These are phyloP conservation scores for Dendrolimus pini DNA, from an alignment of 2,888 invertebrate species.

Conservation along the genomic window DNA sequence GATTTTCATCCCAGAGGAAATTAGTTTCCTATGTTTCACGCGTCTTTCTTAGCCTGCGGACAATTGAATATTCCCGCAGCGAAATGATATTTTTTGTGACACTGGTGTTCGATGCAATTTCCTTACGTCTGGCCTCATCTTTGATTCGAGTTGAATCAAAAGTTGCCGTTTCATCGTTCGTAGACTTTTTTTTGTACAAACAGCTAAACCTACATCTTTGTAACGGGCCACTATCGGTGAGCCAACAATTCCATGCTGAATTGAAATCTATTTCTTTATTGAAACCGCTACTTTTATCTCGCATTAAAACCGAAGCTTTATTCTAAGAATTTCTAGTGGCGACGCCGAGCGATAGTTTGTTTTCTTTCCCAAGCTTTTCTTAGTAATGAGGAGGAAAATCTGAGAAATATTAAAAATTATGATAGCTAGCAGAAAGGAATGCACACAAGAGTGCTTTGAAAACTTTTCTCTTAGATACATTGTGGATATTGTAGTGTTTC, in stretches of 20 bases:
- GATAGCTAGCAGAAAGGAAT: too few relatives aligned
- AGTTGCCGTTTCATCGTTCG: conserved; percentile 21
- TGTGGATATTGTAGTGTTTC: too few relatives aligned
- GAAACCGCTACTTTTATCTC: background rate
- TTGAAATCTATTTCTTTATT: conserved; percentile 10
- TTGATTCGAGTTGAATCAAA: conserved; percentile 18
- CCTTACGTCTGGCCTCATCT: conserved; percentile 25
- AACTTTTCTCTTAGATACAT: too few relatives aligned
- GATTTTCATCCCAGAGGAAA: conserved; percentile 56
- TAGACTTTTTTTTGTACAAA: conserved; percentile 23
- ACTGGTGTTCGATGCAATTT: conserved; percentile 45
- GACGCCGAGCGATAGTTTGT: background rate
- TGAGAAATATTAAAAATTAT: background rate
- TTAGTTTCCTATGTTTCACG: conserved; percentile 59
- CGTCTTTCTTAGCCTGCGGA: conserved; percentile 37
- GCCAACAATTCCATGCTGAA: conserved; percentile 17
- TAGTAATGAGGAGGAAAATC: background rate
- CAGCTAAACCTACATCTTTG: conserved; percentile 28
- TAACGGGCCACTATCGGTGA: conserved; percentile 29
- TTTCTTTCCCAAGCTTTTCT: background rate
- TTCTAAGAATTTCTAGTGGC: background rate
- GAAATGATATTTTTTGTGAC: conserved; percentile 57
- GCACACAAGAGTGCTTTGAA: too few relatives aligned
- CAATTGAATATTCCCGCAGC: conserved; percentile 50
- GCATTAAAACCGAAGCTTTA: background rate